These are phyloP conservation scores for Iphiclides podalirius DNA, from an alignment of 2,888 invertebrate species.

Conservation along the genomic window DNA sequence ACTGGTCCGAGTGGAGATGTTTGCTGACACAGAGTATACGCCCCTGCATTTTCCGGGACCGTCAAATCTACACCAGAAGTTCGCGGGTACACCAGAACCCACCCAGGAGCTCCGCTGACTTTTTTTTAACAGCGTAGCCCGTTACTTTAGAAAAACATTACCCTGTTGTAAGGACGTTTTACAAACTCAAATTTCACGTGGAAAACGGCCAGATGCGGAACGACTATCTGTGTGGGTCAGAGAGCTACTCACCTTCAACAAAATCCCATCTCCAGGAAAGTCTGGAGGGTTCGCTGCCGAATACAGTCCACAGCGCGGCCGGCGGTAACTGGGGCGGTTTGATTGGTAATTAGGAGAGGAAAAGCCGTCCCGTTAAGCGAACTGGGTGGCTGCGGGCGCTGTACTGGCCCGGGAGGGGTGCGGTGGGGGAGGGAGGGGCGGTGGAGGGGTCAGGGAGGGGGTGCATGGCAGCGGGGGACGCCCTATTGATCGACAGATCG, in stretches of 20 bases:
- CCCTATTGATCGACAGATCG: slow-evolving; percentile 59
- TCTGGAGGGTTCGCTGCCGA: slow-evolving; percentile 38
- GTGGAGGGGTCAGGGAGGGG: slow-evolving; percentile 30
- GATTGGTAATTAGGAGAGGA: slow-evolving; percentile 30
- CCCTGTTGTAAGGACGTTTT: no score
- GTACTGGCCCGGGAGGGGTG: slow-evolving; percentile 34
- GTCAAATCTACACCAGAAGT: no score
- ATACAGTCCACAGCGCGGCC: slow-evolving; percentile 23
- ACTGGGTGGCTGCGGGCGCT: slow-evolving; percentile 42
- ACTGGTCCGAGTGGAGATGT: no score
- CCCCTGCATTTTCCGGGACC: no score
- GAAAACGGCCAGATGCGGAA: no score
- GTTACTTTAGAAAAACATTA: no score
- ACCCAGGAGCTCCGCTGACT: no score
- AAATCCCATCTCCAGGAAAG: slow-evolving; percentile 54
- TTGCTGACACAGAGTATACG: no score
- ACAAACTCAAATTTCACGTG: no score
- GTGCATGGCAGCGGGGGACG: slow-evolving; percentile 32
- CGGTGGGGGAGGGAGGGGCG: slow-evolving; percentile 42
- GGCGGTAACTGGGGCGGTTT: slow-evolving; percentile 29
- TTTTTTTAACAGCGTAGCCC: no score
- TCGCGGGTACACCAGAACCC: no score
- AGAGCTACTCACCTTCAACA: slow-evolving; percentile 55
- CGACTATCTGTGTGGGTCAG: no score
- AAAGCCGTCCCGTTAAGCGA: slow-evolving; percentile 32